Conservation (phyloP, 2,797 vertebrate species). For the Cryptoprocta ferox region DNA sequence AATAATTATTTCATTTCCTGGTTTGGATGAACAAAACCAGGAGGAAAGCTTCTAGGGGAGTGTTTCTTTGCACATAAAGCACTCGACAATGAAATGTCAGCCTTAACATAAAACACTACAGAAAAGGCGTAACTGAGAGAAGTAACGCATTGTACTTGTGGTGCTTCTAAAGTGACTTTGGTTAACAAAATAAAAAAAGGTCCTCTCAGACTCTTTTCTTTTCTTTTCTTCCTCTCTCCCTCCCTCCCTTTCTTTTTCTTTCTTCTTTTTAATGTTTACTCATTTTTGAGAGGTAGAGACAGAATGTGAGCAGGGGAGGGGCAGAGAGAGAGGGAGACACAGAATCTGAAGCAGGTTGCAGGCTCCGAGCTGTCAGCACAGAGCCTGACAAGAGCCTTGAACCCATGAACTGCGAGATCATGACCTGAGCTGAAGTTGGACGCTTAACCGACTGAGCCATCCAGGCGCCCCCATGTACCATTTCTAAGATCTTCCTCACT, state of each 20-base stretch:
- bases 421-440: no score
- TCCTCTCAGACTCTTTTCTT: not conserved
- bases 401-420: no score
- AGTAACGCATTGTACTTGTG: rapidly evolving
- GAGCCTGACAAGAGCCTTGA: no score
- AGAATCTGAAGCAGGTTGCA: no score
- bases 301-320: no score
- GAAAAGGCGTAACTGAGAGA: not conserved
- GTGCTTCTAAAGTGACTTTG: not conserved
- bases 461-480: no score
- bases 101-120: not conserved
- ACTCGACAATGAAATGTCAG: not conserved
- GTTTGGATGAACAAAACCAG: not conserved
- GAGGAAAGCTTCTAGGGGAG: not conserved
- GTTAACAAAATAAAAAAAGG: not conserved
- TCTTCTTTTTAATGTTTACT: no score
- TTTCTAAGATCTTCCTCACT: not conserved
- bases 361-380: no score
- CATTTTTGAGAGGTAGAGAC: no score
- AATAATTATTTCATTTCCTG: not conserved
- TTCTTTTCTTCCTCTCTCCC: rapidly evolving
- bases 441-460: no score
- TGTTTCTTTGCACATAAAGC: no score
- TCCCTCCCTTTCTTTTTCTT: rapidly evolving
- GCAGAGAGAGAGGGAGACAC: no score